Evolutionary conservation across 2,113 vertebrate species (phyloP), one percentile per base, ranked within the genome.

Genomic region (Gila orcuttii): DNA sequence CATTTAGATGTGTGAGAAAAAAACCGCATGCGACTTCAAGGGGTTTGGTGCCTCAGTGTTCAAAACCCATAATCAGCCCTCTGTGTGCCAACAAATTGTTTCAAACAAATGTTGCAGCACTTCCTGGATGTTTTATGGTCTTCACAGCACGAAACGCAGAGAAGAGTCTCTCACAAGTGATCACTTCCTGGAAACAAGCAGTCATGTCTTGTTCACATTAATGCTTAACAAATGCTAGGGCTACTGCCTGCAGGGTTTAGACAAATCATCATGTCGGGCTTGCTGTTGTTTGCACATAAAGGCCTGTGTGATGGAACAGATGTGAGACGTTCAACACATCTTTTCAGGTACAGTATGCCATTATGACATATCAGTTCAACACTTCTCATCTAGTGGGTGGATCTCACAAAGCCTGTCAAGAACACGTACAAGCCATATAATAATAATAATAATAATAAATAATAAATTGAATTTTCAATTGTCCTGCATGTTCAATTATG

Each of bases 151-250:
- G 81, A 73, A 59, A 71, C 80, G 0, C 62, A 81, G 39, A 25
- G 28, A 82, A 52, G 36, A 33, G 68, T 31, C 19, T 36, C 33
- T 55, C 12, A 73, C 31, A 59, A 50, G 42, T 17, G 50, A 52
- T 36, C 50, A 77, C 28, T 69, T 82, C 80, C 60, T 69, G 80
- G 62, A 68, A 82, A 82, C 45, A 17, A 69, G 52, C 39, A 82
- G 42, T 36, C 39, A 50, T 1, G 62, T 82, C 64, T 82, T 69
- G 79, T 82, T 33, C 1, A 21, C 25, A 50, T 82, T 50, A 68
- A 68, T 2, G 4, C 33, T 71, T n/a, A 73, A 33, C 64, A 47
- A 47, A 31, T 45, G n/a, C 33, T 25, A n/a, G 23, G 21, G n/a
- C 23, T 79, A n/a, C 57, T 19, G 12, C 11, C 52, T 78, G 23